These are phyloP conservation scores for Xyliphius kryptos DNA, from an alignment of 2,113 vertebrate genomes.

Conservation along the genomic window DNA sequence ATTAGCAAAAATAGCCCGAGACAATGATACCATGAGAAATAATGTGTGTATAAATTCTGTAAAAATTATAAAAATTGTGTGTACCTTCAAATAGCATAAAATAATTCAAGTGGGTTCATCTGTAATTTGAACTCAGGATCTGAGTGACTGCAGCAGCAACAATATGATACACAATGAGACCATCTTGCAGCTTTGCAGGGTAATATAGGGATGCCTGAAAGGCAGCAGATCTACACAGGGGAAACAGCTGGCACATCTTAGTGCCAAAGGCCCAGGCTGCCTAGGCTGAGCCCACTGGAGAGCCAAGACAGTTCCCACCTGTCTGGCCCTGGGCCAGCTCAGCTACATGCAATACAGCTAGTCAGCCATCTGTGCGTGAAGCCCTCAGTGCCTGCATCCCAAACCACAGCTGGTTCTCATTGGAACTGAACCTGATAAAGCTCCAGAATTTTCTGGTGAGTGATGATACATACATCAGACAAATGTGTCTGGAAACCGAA, in stretches of 20 bases:
- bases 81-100: slow-evolving; percentile 18
- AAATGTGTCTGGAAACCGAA: slow-evolving; percentile 27
- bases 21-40: too few species aligned
- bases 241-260: slow-evolving; percentile 39
- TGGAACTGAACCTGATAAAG: slow-evolving; percentile 31
- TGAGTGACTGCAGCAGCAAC: slow-evolving; percentile 9
- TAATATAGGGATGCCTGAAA: slow-evolving; percentile 27
- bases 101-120: slow-evolving; percentile 19
- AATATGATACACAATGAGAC: slow-evolving; percentile 22
- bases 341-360: slow-evolving; percentile 23
- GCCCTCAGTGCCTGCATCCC: slow-evolving; percentile 29
- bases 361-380: slow-evolving; percentile 35
- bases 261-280: slow-evolving; percentile 14
- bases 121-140: slow-evolving; percentile 28
- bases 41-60: too few species aligned
- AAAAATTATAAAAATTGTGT: background rate
- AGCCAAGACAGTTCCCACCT: slow-evolving; percentile 41
- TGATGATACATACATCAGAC: slow-evolving; percentile 33
- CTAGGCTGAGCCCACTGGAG: slow-evolving; percentile 24
- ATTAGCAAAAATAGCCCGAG: too few species aligned
- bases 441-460: slow-evolving; percentile 33
- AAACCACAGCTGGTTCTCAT: slow-evolving; percentile 34
- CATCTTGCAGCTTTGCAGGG: slow-evolving; percentile 31
- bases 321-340: slow-evolving; percentile 36
- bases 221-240: slow-evolving; percentile 25